Conservation (phyloP, 1,140 invertebrate genomes). For the Bombus affinis region DNA sequence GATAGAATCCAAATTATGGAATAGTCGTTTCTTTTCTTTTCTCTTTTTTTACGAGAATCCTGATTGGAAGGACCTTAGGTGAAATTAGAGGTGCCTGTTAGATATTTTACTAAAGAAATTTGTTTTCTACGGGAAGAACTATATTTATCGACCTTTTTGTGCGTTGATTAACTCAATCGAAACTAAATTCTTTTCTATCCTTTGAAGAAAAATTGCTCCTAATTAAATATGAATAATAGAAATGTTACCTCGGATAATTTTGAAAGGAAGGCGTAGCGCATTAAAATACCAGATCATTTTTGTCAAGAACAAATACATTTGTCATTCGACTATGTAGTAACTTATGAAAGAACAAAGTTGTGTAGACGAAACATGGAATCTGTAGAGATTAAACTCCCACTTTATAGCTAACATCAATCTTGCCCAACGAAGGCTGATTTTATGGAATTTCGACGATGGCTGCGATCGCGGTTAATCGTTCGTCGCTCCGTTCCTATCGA, state of each 20-base stretch:
- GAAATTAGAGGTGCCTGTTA: background rate
- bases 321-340: background rate
- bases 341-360: background rate
- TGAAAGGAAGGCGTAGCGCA: background rate
- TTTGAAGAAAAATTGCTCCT: background rate
- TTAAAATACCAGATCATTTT: background rate
- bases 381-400: background rate
- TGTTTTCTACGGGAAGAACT: background rate
- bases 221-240: background rate
- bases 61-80: background rate
- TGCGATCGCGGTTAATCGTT: background rate
- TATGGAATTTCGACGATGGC: background rate
- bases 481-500: background rate
- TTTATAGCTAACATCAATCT: background rate
- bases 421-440: background rate
- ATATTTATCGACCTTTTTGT: background rate
- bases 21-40: background rate
- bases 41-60: no score
- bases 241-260: no score
- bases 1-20: background rate
- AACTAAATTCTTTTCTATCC: background rate
- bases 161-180: background rate
- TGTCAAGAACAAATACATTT: no score
- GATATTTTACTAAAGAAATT: background rate
- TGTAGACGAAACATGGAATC: background rate